phyloP scores from a whole-genome alignment of 1,140 invertebrate species.

The Rhopalosiphum padi region DNA sequence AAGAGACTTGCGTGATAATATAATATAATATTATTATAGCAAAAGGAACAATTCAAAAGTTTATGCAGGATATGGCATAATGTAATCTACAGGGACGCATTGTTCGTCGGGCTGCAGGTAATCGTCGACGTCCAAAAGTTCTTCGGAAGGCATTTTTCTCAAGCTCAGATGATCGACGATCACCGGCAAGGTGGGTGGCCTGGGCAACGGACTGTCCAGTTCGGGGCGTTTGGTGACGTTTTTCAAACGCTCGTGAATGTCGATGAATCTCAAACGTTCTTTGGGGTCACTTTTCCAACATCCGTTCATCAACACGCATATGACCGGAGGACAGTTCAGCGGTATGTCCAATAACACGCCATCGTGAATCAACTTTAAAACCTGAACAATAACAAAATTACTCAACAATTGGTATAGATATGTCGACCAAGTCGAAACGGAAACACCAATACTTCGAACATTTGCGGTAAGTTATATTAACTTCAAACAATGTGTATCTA shows the following conservation, averaged over 20 bases:
- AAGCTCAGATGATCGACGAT: slow-evolving; percentile 59
- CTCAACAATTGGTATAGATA: background rate
- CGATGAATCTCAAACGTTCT: slow-evolving; percentile 77
- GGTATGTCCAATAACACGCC: slow-evolving; percentile 85
- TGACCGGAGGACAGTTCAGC: slow-evolving; percentile 76
- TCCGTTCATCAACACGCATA: slow-evolving; percentile 81
- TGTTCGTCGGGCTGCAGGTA: slow-evolving; percentile 66
- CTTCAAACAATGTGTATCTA: background rate
- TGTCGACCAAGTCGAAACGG: background rate
- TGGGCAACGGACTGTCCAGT: slow-evolving; percentile 45
- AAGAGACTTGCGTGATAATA: background rate
- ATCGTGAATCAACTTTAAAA: slow-evolving; percentile 82
- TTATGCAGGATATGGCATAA: background rate
- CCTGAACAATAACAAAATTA: slow-evolving; percentile 65
- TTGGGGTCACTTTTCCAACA: slow-evolving; percentile 87
- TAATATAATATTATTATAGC: background rate
- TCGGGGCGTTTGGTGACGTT: slow-evolving; percentile 62
- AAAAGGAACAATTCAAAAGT: background rate
- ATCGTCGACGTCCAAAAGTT: slow-evolving; percentile 67
- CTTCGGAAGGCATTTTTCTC: slow-evolving; percentile 64
- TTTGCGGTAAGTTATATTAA: background rate
- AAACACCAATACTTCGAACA: background rate
- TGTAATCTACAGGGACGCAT: background rate
- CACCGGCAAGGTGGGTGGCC: slow-evolving; percentile 61
- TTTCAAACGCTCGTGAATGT: slow-evolving; percentile 74